These are phyloP conservation scores for Nezara viridula DNA, from an alignment of 2,888 invertebrate species.

Conservation along the genomic window DNA sequence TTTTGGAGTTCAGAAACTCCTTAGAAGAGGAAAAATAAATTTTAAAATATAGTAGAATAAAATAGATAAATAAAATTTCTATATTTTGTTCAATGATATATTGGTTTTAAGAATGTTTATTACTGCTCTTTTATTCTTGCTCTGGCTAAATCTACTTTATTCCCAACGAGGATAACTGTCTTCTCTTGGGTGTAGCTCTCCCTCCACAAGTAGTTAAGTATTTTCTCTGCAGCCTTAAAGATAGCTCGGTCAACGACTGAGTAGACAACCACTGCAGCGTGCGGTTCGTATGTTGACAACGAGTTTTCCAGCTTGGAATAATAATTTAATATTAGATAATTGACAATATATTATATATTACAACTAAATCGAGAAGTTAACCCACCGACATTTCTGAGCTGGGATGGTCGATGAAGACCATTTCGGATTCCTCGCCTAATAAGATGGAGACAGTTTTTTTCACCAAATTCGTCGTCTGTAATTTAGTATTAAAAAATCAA, in stretches of 20 bases:
- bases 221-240: slow-evolving; percentile 86
- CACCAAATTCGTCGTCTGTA: slow-evolving; percentile 91
- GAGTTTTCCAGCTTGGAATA: slow-evolving; percentile 85
- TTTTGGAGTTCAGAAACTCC: no score
- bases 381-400: slow-evolving; percentile 87
- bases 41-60: no score
- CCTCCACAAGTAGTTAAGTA: slow-evolving; percentile 87
- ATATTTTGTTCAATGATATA: no score
- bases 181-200: slow-evolving; percentile 85
- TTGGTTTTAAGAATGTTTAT: no score
- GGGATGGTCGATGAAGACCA: slow-evolving; percentile 88
- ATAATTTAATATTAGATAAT: not conserved
- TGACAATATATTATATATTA: not conserved
- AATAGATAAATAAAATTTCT: no score
- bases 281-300: slow-evolving; percentile 89
- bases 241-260: slow-evolving; percentile 88
- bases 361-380: slow-evolving; percentile 65
- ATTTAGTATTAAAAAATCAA: slow-evolving; percentile 66
- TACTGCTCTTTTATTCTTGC: slow-evolving; percentile 87
- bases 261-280: slow-evolving; percentile 93
- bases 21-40: no score
- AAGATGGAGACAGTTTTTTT: slow-evolving; percentile 88
- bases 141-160: slow-evolving; percentile 92
- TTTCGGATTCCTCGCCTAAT: slow-evolving; percentile 88
- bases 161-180: slow-evolving; percentile 91